Conservation (phyloP, 2,888 invertebrate genomes). For the Pinctada fucata region DNA sequence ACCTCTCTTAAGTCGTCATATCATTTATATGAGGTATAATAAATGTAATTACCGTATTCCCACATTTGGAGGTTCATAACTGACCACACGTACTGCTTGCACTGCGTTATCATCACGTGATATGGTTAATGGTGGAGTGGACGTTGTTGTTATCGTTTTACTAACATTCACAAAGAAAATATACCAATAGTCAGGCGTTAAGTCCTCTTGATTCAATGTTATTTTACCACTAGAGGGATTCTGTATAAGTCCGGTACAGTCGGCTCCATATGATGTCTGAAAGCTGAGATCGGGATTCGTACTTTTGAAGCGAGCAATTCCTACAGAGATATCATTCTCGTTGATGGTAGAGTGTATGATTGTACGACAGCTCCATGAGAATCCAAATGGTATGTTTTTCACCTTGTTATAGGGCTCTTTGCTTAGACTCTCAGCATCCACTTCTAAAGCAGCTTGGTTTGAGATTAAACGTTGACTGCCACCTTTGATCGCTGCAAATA, state of each 20-base stretch:
- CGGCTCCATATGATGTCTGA: not conserved
- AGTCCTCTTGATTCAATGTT: not conserved
- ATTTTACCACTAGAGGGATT: not conserved
- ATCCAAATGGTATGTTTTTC: constrained; percentile 23
- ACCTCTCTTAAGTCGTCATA: too few species aligned
- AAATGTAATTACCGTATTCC: constrained; percentile 13
- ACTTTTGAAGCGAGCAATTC: not conserved
- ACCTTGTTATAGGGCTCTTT: constrained; percentile 29
- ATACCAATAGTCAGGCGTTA: constrained; percentile 12
- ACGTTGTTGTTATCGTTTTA: constrained; percentile 10
- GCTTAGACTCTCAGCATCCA: constrained; percentile 14
- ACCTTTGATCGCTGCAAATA: constrained; percentile 33
- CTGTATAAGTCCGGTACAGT: not conserved
- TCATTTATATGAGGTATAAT: not conserved
- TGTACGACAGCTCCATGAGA: constrained; percentile 27
- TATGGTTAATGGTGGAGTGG: not conserved
- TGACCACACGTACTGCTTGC: constrained; percentile 25
- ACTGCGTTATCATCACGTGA: constrained; percentile 4
- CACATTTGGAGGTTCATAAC: constrained; percentile 6
- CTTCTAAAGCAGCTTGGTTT: not conserved
- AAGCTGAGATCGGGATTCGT: not conserved
- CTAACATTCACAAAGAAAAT: constrained; percentile 24
- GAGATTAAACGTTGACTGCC: constrained; percentile 13
- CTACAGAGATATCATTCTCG: not conserved
- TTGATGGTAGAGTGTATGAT: not conserved